These are phyloP conservation scores for Oryctes rhinoceros DNA, from an alignment of 1,140 invertebrate species.

Conservation along the genomic window DNA sequence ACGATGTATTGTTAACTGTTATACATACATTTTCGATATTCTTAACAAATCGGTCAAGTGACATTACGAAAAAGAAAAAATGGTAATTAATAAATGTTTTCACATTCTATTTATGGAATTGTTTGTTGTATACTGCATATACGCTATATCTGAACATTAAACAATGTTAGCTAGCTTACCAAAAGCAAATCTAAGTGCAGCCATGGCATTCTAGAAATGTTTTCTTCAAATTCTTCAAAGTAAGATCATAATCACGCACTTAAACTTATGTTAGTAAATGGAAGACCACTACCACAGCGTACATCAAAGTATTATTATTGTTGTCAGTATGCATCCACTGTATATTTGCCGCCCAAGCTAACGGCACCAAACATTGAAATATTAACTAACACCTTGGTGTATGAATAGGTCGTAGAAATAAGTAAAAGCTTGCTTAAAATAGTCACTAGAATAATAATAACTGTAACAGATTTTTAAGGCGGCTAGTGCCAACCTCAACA, in stretches of 20 bases:
- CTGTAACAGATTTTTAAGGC: neutral
- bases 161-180: slow-evolving; percentile 51
- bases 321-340: slow-evolving; percentile 47
- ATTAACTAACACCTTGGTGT: neutral
- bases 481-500: neutral
- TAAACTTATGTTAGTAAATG: slow-evolving; percentile 40
- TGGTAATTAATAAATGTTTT: too few relatives aligned
- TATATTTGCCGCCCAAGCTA: slow-evolving; percentile 45
- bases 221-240: slow-evolving; percentile 18
- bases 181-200: slow-evolving; percentile 58
- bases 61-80: too few relatives aligned
- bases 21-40: too few relatives aligned
- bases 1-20: too few relatives aligned
- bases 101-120: too few relatives aligned
- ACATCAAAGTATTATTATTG: slow-evolving; percentile 39
- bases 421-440: neutral
- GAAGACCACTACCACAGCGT: slow-evolving; percentile 41
- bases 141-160: neutral
- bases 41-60: too few relatives aligned
- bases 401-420: neutral
- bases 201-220: slow-evolving; percentile 54
- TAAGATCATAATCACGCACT: neutral
- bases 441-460: neutral
- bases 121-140: neutral
- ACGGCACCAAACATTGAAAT: slow-evolving; percentile 1